phyloP scores from a whole-genome alignment of 2,113 vertebrate genomes.

The Eurystomus gularis region DNA sequence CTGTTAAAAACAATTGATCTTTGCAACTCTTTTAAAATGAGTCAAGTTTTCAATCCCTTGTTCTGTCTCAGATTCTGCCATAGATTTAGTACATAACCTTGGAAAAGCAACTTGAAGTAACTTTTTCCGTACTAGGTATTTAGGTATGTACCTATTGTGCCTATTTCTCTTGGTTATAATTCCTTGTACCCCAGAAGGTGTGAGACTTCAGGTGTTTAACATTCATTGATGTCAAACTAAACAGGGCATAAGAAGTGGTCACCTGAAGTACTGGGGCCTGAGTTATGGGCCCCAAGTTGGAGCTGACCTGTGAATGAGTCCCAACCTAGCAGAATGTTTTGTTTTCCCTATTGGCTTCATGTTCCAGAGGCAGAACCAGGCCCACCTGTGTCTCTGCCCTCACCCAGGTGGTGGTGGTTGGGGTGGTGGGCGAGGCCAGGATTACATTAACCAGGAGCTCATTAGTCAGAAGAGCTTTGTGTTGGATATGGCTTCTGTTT shows the following conservation, averaged over 20 bases:
- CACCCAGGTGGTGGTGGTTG: too few relatives aligned
- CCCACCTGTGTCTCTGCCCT: too few relatives aligned
- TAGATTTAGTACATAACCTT: background rate
- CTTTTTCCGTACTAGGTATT: background rate
- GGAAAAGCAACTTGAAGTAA: background rate
- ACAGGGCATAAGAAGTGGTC: background rate
- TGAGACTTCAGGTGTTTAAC: background rate
- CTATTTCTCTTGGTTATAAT: background rate
- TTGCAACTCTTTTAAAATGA: background rate
- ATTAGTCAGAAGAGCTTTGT: too few relatives aligned
- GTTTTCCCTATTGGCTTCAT: too few relatives aligned
- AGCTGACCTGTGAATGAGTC: too few relatives aligned
- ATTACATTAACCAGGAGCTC: too few relatives aligned
- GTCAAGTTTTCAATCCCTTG: background rate
- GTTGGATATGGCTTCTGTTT: too few relatives aligned
- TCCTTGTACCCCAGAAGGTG: background rate
- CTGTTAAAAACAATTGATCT: background rate
- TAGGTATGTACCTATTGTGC: background rate
- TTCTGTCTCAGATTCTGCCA: background rate
- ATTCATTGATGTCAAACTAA: background rate
- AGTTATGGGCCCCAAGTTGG: too few relatives aligned
- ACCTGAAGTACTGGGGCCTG: too few relatives aligned
- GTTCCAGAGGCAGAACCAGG: too few relatives aligned
- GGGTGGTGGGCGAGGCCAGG: too few relatives aligned
- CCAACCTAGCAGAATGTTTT: too few relatives aligned